These are phyloP conservation scores for Papilio aristodemus DNA, from an alignment of 1,140 invertebrate species.

Conservation along the genomic window DNA sequence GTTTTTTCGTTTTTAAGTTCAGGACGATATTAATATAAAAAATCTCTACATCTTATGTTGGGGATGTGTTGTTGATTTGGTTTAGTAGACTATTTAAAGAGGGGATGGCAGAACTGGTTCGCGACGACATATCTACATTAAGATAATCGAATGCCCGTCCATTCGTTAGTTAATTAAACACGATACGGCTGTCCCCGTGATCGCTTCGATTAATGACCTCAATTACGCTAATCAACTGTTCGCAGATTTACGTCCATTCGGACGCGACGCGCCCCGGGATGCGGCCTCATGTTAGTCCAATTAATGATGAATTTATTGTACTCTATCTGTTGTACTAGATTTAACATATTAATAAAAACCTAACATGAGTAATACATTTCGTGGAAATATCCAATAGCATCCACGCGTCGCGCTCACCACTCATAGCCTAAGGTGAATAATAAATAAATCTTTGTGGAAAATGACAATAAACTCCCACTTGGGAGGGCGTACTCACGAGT, in stretches of 20 bases:
- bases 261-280: constrained; percentile 41
- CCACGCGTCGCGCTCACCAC: too few relatives aligned
- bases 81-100: not conserved
- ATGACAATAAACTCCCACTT: too few relatives aligned
- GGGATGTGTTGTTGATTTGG: constrained; percentile 11
- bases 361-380: too few relatives aligned
- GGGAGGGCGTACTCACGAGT: too few relatives aligned
- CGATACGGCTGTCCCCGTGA: constrained; percentile 66
- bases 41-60: not conserved
- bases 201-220: constrained; percentile 67
- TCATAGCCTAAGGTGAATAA: too few relatives aligned
- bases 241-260: constrained; percentile 60
- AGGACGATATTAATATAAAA: too few relatives aligned
- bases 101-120: not conserved
- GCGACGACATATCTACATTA: constrained; percentile 50
- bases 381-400: too few relatives aligned
- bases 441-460: too few relatives aligned
- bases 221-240: constrained; percentile 74
- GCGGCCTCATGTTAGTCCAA: constrained; percentile 33
- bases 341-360: not conserved
- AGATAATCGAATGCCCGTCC: constrained; percentile 66
- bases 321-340: not conserved
- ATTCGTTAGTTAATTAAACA: constrained; percentile 77
- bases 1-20: too few relatives aligned
- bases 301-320: constrained; percentile 54